A percentile compares a stretch with the other conserved stretches of the same genome.
Conservation (phyloP, 2,797 vertebrate genomes). For the Mormyrus hasselquistii region DNA sequence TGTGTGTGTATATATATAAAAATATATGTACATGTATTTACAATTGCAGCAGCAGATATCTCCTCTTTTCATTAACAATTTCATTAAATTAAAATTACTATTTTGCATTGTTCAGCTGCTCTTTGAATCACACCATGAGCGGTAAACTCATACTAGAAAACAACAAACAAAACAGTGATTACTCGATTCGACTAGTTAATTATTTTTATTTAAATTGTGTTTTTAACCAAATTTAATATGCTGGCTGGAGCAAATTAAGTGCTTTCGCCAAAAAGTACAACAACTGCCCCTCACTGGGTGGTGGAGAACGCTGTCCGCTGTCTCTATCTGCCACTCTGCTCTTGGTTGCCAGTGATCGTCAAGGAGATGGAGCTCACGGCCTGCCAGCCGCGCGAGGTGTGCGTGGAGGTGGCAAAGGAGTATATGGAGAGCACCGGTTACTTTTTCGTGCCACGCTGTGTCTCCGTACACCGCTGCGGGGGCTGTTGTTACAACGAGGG, state of each 20-base stretch:
- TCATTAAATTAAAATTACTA: neutral
- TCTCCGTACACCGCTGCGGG: slow-evolving; percentile 63
- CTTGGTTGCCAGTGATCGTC: slow-evolving; percentile 48
- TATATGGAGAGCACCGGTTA: slow-evolving; percentile 59
- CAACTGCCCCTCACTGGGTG: neutral
- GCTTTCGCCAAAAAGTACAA: neutral
- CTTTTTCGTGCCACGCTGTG: slow-evolving; percentile 60
- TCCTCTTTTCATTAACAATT: neutral
- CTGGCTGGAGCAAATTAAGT: neutral
- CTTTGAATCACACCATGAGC: neutral
- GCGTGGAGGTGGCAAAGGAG: slow-evolving; percentile 61
- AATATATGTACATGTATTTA: too few relatives aligned
- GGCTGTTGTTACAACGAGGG: slow-evolving; percentile 62
- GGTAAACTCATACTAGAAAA: neutral
- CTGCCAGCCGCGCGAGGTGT: slow-evolving; percentile 63
- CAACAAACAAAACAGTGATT: neutral
- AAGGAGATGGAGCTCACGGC: slow-evolving; percentile 59
- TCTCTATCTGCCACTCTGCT: neutral
- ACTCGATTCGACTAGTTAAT: neutral
- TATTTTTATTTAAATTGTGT: neutral
- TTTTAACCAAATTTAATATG: neutral
- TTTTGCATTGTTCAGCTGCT: neutral
- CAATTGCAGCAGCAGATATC: neutral
- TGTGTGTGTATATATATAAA: too few relatives aligned
- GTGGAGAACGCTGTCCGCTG: neutral